Base-by-base conservation (phyloP, 2,888 invertebrate genomes). In the Tiliacea aurago region DNA sequence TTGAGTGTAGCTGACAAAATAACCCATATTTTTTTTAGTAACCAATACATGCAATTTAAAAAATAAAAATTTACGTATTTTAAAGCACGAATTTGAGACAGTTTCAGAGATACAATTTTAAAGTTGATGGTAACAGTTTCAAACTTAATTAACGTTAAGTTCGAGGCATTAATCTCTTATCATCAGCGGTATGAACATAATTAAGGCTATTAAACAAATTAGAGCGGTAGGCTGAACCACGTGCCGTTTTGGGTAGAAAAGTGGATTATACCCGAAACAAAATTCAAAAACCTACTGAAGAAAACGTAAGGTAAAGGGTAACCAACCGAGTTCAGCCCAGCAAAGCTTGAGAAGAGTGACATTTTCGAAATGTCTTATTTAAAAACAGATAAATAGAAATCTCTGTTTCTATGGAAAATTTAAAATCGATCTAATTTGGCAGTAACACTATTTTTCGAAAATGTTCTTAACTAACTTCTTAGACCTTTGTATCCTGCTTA, bases 141-240 rank as follows among this genome's bases (percentile, higher is more conserved):
- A 80, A 80, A 75, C 77, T 68, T 77, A 80, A 81, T 80, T 75
- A 73, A 75, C 70, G 53, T 78, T 65, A 80, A 68, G 64, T 69
- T 78, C 11, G 28, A 72, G 41, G 56, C 56, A 65, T 83, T 67
- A 82, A 70, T 79, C 65, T 77, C 13, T 77, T 64, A 80, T 78
- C 78, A 83, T 83, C 59, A 80, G 78, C 53, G 55, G 63, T 66
- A 70, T 71, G 63, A 67, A 68, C 45, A 83, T 78, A 78, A 80
- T 71, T 80, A 23, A 41, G 41, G 56, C 51, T 67, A 71, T 83
- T 78, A 53, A 65, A 78, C 59, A 45, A 83, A 78, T 78, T 71
- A 72, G 41, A 20, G 58, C 43, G 20, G 56, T 43, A 61, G 58
- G 45, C 58, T 75, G 49, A 81, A 41, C 47, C 63, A 67, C 78